These are phyloP conservation scores for Nematopogon swammerdamellus DNA, from an alignment of 2,888 invertebrate species.

Conservation along the genomic window DNA sequence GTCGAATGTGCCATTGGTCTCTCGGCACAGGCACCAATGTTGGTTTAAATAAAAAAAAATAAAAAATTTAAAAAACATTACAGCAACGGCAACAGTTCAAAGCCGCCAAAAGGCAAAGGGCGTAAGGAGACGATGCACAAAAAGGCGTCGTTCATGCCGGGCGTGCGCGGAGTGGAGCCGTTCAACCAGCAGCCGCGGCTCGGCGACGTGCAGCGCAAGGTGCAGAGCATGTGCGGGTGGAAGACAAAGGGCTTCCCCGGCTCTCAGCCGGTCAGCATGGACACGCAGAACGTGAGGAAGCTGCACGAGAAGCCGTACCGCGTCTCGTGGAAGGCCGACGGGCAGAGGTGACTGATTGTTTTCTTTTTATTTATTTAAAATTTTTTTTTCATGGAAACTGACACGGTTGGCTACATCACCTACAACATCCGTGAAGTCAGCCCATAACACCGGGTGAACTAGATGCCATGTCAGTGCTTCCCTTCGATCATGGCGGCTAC, in stretches of 20 bases:
- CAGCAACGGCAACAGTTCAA: slow-evolving; percentile 6
- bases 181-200: slow-evolving; percentile 62
- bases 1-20: too few species aligned
- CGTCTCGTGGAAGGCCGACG: slow-evolving; percentile 99
- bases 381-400: not conserved
- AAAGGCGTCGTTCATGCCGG: slow-evolving; percentile 80
- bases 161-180: slow-evolving; percentile 73
- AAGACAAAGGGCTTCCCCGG: slow-evolving; percentile 85
- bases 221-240: slow-evolving; percentile 80
- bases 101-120: slow-evolving; percentile 27
- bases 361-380: slow-evolving; percentile 8
- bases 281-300: slow-evolving; percentile 70
- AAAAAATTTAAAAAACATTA: too few species aligned
- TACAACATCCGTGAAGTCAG: too few species aligned
- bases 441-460: too few species aligned
- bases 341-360: slow-evolving; percentile 85
- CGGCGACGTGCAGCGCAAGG: slow-evolving; percentile 66
- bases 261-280: slow-evolving; percentile 97
- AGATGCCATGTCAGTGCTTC: too few species aligned
- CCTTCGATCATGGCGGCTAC: too few species aligned
- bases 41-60: too few species aligned
- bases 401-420: not conserved
- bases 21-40: too few species aligned
- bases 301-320: slow-evolving; percentile 81
- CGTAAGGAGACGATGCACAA: slow-evolving; percentile 56